phyloP scores from a whole-genome alignment of 2,113 vertebrate genomes.

The Brachypteracias leptosomus region DNA sequence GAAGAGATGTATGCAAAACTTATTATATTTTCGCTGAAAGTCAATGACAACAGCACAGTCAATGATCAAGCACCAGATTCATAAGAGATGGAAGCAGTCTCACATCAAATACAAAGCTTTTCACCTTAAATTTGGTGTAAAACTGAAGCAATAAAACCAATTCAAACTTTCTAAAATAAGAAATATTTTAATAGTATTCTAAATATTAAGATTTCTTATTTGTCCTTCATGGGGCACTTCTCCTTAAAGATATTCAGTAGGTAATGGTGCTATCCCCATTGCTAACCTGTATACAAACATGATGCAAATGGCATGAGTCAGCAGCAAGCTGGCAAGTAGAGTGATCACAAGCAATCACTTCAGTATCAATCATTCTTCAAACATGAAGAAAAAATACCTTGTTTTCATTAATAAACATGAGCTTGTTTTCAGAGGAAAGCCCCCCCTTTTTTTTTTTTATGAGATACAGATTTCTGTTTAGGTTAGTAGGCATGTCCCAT shows the following conservation, averaged over 20 bases:
- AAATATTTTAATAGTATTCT: background rate
- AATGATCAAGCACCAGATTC: background rate
- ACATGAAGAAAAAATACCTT: background rate
- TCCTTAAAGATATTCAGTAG: background rate
- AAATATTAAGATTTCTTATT: background rate
- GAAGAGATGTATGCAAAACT: background rate
- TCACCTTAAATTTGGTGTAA: background rate
- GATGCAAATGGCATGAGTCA: background rate
- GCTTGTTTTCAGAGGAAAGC: background rate
- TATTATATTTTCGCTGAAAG: background rate
- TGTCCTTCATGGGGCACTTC: background rate
- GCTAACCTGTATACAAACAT: background rate
- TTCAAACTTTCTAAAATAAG: background rate
- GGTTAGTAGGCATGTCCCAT: background rate
- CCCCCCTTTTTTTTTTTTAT: background rate
- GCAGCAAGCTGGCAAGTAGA: background rate
- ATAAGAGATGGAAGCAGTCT: background rate
- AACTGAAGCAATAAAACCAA: background rate
- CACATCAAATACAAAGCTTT: background rate
- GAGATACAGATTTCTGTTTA: background rate
- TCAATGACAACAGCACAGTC: background rate
- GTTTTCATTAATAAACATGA: conserved; percentile 1
- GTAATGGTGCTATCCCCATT: background rate
- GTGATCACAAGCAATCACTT: background rate
- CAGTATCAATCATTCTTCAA: background rate